These are phyloP conservation scores for Halocaridina rubra DNA, from an alignment of 2,888 invertebrate species.

Conservation along the genomic window DNA sequence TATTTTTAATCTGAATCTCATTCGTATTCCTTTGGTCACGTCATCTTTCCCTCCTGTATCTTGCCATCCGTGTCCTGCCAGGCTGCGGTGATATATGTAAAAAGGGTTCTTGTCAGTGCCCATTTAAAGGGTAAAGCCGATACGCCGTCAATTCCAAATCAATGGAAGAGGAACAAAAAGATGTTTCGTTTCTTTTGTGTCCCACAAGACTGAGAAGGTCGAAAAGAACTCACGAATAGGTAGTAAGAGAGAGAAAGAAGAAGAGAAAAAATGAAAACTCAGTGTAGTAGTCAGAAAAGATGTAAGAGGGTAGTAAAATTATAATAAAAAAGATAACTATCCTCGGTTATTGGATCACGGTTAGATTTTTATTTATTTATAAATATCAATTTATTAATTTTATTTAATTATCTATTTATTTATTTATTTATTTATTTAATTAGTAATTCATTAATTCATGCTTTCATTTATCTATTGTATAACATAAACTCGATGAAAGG, in stretches of 20 bases:
- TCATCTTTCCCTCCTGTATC: neutral
- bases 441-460: too few relatives aligned
- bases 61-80: neutral
- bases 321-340: too few relatives aligned
- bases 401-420: too few relatives aligned
- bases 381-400: too few relatives aligned
- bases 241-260: neutral
- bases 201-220: neutral
- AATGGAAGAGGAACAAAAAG: neutral
- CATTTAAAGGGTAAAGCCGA: neutral
- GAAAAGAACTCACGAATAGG: neutral
- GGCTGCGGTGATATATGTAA: neutral
- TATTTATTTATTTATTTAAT: too few relatives aligned
- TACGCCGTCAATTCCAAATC: neutral
- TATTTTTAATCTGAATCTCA: too few relatives aligned
- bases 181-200: neutral
- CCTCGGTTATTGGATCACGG: too few relatives aligned
- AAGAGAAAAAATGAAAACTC: neutral
- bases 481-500: too few relatives aligned
- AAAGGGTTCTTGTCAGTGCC: neutral
- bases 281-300: neutral
- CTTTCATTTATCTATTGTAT: too few relatives aligned
- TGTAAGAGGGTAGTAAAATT: neutral
- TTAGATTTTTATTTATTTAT: too few relatives aligned
- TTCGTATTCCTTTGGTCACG: too few relatives aligned